Base-by-base conservation (phyloP, 2,797 vertebrate genomes). In the Lepus townsendii region DNA sequence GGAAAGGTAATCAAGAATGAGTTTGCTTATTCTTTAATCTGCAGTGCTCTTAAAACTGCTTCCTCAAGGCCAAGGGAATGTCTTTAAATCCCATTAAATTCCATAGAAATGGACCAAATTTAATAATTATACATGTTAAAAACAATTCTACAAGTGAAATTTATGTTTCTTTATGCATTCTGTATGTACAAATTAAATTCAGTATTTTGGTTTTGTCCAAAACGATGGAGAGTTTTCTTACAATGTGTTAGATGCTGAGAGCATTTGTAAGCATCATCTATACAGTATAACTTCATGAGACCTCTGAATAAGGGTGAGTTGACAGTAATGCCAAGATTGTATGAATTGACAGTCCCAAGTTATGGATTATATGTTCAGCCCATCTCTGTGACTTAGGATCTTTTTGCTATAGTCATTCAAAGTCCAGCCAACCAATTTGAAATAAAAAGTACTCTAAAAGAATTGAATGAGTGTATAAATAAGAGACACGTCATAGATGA, bases 51-150 rank as follows among this genome's bases (percentile, higher is more conserved):
- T 85, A 78, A 62, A 85, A 85, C 19, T n/a, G 35, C 42, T 66
- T 91, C 63, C 76, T 76, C 57, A 83, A 91, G 47, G 32, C 75
- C 69, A 93, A 94, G 11, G 42, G 2, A 85, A 71, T 91, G 52
- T 35, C 42, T 72, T 91, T 91, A 91, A 93, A 91, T 90, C 62
- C 35, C 26, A 85, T 24, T 78, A 87, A 91, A 76, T 90, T 71
- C 63, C 85, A 22, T 54, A 50, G 38, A 80, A 83, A 22, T 72
- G 14, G 27, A 90, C 71, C 0, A 66, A 87, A 85, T 72, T 94
- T 90, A 91, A 42, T 72, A 76, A 52, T 62, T 5, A 76, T 80
- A 79, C 88, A 50, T 87, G 13, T 12, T 79, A 91, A 76, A 71
- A 14, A 88, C 30, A 71, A 66, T 77, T 4, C 66, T 77, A 32